phyloP scores from a whole-genome alignment of 2,888 invertebrate species.

The Caenorhabditis macrosperma region DNA sequence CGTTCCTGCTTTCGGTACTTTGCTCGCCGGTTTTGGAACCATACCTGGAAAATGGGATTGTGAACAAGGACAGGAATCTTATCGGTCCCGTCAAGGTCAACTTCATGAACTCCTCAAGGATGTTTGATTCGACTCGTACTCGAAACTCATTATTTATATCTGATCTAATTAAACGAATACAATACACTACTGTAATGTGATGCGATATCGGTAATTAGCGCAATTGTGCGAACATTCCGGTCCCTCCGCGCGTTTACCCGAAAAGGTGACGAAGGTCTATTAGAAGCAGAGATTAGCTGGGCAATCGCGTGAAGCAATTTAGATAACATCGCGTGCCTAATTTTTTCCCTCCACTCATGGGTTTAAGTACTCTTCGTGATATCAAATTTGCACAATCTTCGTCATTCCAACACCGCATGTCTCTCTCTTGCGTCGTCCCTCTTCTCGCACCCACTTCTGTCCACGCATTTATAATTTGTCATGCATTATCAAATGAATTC shows the following conservation, averaged over 20 bases:
- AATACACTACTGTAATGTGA: not conserved
- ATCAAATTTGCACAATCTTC: slow-evolving; percentile 48
- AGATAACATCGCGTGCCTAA: slow-evolving; percentile 60
- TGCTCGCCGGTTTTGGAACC: slow-evolving; percentile 79
- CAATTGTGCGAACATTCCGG: not conserved
- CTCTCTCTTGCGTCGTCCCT: not conserved
- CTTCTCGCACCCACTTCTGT: slow-evolving; percentile 9
- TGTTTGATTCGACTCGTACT: not conserved
- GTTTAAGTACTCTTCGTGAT: slow-evolving; percentile 53
- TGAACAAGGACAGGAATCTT: no score
- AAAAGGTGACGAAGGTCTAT: slow-evolving; percentile 35
- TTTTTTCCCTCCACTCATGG: slow-evolving; percentile 26
- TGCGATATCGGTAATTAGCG: slow-evolving; percentile 29
- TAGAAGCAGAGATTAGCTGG: slow-evolving; percentile 32
- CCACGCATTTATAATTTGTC: slow-evolving; percentile 40
- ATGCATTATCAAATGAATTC: slow-evolving; percentile 54
- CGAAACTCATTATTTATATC: not conserved
- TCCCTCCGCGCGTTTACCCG: slow-evolving; percentile 1
- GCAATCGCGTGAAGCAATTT: slow-evolving; percentile 61
- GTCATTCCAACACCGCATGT: slow-evolving; percentile 25
- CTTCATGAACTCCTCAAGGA: no score
- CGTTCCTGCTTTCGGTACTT: slow-evolving; percentile 76
- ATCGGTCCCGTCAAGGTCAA: no score
- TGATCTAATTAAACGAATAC: not conserved
- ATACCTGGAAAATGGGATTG: slow-evolving; percentile 65